Percentiles rank a stretch among this genome's conserved stretches.
Evolutionary conservation across 2,888 invertebrate genomes (phyloP).

Genomic region (Adela reaumurella): DNA sequence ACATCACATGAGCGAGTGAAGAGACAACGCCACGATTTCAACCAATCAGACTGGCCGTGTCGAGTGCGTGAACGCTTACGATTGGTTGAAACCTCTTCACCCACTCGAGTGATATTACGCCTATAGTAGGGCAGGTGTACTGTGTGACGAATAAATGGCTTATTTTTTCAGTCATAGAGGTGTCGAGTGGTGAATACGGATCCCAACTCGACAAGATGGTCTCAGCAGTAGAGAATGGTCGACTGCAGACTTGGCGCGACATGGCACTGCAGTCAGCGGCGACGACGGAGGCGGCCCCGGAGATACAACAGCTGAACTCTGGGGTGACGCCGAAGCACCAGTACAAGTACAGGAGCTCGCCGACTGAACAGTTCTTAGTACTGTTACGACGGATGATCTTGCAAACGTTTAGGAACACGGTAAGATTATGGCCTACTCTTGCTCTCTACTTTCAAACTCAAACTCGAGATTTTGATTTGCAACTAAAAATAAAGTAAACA

Average conservation of each 20-base stretch:
- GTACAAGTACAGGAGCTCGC: conserved; percentile 54
- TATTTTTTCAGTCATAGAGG: conserved; percentile 75
- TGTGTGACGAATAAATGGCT: too few relatives aligned
- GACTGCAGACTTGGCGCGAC: conserved; percentile 50
- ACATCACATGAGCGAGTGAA: too few relatives aligned
- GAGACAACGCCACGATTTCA: too few relatives aligned
- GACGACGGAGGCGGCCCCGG: conserved; percentile 21
- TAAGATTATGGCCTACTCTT: conserved; percentile 13
- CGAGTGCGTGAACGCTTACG: too few relatives aligned
- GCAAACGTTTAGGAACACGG: conserved; percentile 73
- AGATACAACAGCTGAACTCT: conserved; percentile 39
- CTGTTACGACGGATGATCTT: conserved; percentile 66
- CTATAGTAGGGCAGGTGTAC: too few relatives aligned
- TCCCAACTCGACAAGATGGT: conserved; percentile 67
- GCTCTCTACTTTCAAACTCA: neutral
- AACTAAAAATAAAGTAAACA: too few relatives aligned
- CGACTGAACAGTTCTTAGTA: conserved; percentile 65
- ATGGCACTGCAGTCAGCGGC: conserved; percentile 18
- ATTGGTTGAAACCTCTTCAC: too few relatives aligned
- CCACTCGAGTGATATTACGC: too few relatives aligned
- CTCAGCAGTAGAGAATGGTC: conserved; percentile 63
- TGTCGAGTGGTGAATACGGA: conserved; percentile 78
- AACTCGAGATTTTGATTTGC: neutral
- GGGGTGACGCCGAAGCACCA: conserved; percentile 44
- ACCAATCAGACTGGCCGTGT: too few relatives aligned